Conservation (phyloP, 2,797 vertebrate species). For the Synanceia verrucosa region DNA sequence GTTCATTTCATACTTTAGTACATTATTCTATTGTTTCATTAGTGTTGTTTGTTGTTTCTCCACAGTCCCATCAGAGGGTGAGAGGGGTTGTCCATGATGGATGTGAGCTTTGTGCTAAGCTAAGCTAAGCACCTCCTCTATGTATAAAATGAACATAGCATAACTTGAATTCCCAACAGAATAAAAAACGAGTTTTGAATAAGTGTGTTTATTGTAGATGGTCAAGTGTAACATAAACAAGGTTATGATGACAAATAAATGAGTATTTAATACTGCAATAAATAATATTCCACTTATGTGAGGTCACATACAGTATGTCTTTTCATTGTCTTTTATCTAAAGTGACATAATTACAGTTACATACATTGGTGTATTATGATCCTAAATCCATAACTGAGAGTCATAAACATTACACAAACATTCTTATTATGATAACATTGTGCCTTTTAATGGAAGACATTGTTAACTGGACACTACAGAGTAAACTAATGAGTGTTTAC, state of each 20-base stretch:
- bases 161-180: neutral
- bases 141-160: too few relatives aligned
- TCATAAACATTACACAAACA: neutral
- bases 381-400: neutral
- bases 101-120: too few relatives aligned
- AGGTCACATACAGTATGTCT: neutral
- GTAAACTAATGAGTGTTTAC: neutral
- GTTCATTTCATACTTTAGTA: too few relatives aligned
- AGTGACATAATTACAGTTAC: neutral
- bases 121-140: too few relatives aligned
- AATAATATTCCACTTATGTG: neutral
- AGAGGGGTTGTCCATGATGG: too few relatives aligned
- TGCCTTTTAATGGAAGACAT: neutral
- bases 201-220: conserved; percentile 8
- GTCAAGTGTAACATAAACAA: neutral
- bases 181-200: neutral
- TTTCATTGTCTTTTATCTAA: neutral
- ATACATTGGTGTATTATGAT: too few relatives aligned
- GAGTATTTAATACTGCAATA: neutral
- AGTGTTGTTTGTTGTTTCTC: too few relatives aligned
- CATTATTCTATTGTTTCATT: too few relatives aligned
- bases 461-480: neutral
- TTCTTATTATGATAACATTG: neutral
- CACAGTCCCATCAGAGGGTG: too few relatives aligned
- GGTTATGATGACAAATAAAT: neutral